Percentiles rank a stretch among this genome's conserved stretches.
These are phyloP conservation scores for Eonycteris spelaea DNA, from an alignment of 2,113 vertebrate species.

Conservation along the genomic window DNA sequence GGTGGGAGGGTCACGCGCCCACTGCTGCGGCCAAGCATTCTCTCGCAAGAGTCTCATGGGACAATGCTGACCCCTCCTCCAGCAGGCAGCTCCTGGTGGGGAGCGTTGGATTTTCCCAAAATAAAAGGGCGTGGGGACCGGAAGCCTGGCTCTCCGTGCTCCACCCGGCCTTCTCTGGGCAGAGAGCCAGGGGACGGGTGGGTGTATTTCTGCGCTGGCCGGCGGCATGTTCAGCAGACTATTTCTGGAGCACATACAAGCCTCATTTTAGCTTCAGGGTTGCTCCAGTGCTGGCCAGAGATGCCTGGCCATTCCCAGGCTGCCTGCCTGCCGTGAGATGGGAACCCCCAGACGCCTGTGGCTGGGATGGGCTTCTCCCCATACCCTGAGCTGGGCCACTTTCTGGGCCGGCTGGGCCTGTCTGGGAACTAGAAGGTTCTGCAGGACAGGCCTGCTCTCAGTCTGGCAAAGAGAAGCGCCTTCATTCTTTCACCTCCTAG, in stretches of 20 bases:
- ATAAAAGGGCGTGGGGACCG: not conserved
- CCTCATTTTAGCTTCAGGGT: not conserved
- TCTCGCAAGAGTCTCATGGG: not conserved
- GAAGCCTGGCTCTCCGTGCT: not conserved
- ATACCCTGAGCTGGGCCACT: not conserved
- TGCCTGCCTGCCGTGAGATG: fast-evolving
- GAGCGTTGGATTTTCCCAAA: not conserved
- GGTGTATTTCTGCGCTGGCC: fast-evolving
- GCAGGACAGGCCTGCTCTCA: not conserved
- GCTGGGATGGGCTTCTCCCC: not conserved
- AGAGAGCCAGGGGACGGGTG: not conserved
- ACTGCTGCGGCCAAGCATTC: too few species aligned
- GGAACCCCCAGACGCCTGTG: not conserved
- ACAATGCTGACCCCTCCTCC: not conserved
- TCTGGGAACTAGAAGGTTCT: not conserved
- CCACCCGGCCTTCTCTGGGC: not conserved
- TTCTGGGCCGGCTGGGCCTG: not conserved
- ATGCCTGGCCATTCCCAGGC: not conserved
- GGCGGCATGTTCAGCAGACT: fast-evolving
- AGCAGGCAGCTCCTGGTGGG: not conserved
- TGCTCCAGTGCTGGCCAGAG: not conserved
- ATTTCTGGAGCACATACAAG: fast-evolving
- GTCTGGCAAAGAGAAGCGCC: not conserved
- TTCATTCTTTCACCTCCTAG: not conserved
- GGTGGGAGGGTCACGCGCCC: not conserved